Evolutionary conservation across 2,113 vertebrate genomes (phyloP), one percentile per base, ranked within the genome.

Genomic region (Rhodinocichla rosea): DNA sequence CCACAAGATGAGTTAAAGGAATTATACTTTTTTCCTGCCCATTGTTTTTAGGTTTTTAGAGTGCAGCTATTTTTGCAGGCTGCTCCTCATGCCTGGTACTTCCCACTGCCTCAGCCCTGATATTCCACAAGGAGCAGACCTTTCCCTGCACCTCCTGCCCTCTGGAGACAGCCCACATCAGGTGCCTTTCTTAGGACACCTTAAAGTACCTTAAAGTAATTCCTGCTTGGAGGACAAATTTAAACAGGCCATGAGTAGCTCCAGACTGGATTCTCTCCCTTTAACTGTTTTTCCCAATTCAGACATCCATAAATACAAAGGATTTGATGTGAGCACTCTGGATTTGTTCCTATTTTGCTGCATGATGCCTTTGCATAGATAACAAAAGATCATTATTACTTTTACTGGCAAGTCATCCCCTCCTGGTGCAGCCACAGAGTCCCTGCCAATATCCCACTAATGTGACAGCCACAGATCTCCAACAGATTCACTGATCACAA

Each of bases 281-380:
- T 65, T 24, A 74, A 56, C 18, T 53, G 30, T 3, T 80, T 73
- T 55, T 64, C 63, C 65, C 15, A 21, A 6, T 76, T 76, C 37
- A 33, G 2, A 6, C 2, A 1, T 42, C 32, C 5, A 1, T 11
- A 50, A 84, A 60, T 6, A 71, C 0, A 1, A 39, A 8, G 13
- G 30, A 22, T 82, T 64, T 53, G 49, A 77, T 9, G 42, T 7
- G 47, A 47, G 30, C 39, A 1, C 57, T 57, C 49, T 59, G 47
- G 60, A 50, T 84, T 67, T 70, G 49, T 19, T 67, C 68, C 68
- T 60, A 5, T 49, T 92, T 75, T 56, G 32, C 60, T 47, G 27
- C 50, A 56, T 2, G 47, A 32, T 50, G 33, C 13, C 37, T 77
- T 44, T 49, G 50, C 17, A 68, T 20, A 22, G 79, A 32, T 23